These are phyloP conservation scores for Petrocephalus zakoni DNA, from an alignment of 2,113 vertebrate genomes.

Conservation along the genomic window DNA sequence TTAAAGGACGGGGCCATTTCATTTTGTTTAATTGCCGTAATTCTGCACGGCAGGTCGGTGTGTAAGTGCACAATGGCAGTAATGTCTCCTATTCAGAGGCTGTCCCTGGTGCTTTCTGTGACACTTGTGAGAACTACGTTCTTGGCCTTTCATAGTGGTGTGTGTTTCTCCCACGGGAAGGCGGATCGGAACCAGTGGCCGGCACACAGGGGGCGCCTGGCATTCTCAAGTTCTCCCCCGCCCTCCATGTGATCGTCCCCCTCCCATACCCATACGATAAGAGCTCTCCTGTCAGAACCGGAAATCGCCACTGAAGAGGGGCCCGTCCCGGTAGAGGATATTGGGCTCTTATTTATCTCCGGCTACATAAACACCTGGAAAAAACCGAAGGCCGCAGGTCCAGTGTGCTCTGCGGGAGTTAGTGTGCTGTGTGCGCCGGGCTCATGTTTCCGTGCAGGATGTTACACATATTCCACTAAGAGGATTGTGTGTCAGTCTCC, in stretches of 20 bases:
- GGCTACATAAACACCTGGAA: not conserved
- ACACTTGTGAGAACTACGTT: not conserved
- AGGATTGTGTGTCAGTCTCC: not conserved
- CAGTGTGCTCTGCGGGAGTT: not conserved
- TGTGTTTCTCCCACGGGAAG: not conserved
- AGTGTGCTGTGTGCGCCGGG: not conserved
- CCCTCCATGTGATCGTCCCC: not conserved
- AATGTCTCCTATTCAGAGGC: not conserved
- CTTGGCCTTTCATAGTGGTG: not conserved
- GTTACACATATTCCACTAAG: not conserved
- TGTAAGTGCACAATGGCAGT: not conserved
- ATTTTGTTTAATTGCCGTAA: not conserved
- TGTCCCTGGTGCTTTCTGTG: not conserved
- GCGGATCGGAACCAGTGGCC: not conserved
- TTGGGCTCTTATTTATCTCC: not conserved
- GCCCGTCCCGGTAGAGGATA: not conserved
- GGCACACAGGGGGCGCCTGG: not conserved
- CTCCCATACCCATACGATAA: not conserved
- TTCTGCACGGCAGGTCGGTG: not conserved
- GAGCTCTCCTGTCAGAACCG: not conserved
- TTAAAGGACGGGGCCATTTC: not conserved
- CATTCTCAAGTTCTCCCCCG: not conserved
- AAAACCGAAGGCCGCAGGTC: not conserved
- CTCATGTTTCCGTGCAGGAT: not conserved
- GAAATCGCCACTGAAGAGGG: not conserved